phyloP scores from a whole-genome alignment of 2,113 vertebrate genomes.

The Panthera uncia region DNA sequence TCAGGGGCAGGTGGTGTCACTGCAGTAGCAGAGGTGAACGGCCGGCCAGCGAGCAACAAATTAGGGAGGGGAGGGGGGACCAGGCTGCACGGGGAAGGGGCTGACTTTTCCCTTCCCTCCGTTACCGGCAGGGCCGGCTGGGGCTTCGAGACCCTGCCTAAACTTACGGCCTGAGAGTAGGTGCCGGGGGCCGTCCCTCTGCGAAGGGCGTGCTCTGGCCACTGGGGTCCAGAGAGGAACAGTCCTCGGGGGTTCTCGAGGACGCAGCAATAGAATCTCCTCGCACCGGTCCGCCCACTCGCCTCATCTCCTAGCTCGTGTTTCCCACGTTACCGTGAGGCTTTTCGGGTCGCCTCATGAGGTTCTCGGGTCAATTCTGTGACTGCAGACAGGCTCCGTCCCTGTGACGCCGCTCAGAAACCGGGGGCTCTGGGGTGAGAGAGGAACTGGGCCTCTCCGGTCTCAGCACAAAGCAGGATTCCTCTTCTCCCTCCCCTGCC shows the following conservation, averaged over 20 bases:
- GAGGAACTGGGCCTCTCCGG: no score
- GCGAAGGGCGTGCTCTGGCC: neutral
- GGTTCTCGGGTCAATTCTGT: neutral
- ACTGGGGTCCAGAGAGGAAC: neutral
- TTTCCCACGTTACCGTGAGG: neutral
- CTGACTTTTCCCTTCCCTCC: neutral
- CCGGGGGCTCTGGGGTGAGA: neutral
- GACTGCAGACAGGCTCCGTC: neutral
- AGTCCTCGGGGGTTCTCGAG: neutral
- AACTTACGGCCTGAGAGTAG: neutral
- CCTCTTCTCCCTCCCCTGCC: neutral
- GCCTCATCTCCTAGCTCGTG: neutral
- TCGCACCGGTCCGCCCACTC: no score
- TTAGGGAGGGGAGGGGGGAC: neutral
- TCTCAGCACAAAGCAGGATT: neutral
- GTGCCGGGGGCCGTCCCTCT: neutral
- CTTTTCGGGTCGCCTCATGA: neutral
- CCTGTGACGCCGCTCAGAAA: neutral
- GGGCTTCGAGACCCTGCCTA: neutral
- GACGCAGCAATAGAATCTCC: neutral
- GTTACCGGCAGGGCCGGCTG: neutral
- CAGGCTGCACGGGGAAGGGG: neutral
- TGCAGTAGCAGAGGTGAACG: neutral
- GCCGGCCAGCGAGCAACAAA: neutral
- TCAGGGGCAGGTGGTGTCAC: neutral